Conservation (phyloP, 2,113 vertebrate genomes). For the Cranoglanis bouderius region DNA sequence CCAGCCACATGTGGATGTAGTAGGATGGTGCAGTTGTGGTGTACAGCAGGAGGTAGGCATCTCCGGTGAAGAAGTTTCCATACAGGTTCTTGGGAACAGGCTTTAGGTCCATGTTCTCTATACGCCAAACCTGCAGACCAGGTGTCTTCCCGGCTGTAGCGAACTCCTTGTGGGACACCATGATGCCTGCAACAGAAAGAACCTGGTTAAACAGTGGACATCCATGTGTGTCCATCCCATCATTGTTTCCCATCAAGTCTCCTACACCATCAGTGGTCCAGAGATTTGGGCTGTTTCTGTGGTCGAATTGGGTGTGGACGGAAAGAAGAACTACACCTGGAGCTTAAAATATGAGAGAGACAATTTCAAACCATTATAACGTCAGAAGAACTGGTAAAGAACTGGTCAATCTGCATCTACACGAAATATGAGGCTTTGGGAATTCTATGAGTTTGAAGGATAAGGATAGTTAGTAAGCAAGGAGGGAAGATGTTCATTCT, state of each 20-base stretch:
- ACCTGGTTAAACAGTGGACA: background rate
- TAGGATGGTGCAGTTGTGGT: slow-evolving; percentile 69
- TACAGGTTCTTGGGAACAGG: slow-evolving; percentile 69
- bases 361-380: background rate
- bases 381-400: background rate
- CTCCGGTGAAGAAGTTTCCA: slow-evolving; percentile 75
- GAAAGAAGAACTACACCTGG: background rate
- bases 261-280: too few species aligned
- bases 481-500: background rate
- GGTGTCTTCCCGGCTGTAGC: slow-evolving; percentile 68
- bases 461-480: background rate
- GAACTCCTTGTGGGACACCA: slow-evolving; percentile 79
- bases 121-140: slow-evolving; percentile 77
- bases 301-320: background rate
- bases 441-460: background rate
- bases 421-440: background rate
- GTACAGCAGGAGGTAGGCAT: slow-evolving; percentile 75
- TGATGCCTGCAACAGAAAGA: slow-evolving; percentile 60
- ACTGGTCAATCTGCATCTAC: background rate
- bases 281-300: background rate
- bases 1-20: slow-evolving; percentile 78
- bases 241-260: background rate
- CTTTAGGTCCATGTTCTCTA: slow-evolving; percentile 77
- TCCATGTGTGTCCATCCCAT: background rate
- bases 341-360: background rate